Percentiles rank a stretch among this genome's conserved stretches.
phyloP scores from a whole-genome alignment of 1,140 invertebrate species.

The Copidosoma floridanum region DNA sequence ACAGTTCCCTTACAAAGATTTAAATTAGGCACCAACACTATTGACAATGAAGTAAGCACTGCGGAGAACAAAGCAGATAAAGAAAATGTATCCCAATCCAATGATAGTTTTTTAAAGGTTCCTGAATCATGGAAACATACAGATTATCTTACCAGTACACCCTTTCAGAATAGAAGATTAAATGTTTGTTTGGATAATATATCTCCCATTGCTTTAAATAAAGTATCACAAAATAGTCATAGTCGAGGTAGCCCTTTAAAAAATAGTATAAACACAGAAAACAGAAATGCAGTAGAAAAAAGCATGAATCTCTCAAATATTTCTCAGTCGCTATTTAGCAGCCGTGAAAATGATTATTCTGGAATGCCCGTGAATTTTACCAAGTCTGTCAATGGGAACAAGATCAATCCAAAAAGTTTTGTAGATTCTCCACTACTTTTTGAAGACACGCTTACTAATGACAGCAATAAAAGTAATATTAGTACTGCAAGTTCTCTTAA shows the following conservation, averaged over 20 bases:
- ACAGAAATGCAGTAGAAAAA: no score
- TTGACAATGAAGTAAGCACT: background rate
- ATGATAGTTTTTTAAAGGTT: background rate
- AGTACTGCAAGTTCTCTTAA: background rate
- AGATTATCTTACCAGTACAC: slow-evolving; percentile 16
- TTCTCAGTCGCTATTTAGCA: no score
- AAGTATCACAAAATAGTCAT: no score
- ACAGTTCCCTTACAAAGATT: background rate
- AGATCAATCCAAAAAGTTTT: no score
- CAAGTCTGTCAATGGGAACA: no score
- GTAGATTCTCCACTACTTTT: slow-evolving; percentile 12
- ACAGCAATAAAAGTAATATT: background rate
- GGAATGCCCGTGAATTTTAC: background rate
- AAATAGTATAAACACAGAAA: no score
- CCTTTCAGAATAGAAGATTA: background rate
- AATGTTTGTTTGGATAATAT: slow-evolving; percentile 7
- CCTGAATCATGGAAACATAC: background rate
- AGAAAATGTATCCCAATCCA: no score
- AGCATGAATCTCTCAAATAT: no score
- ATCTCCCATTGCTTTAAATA: slow-evolving; percentile 19
- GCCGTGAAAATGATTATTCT: background rate
- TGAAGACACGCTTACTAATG: background rate
- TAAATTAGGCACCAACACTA: no score
- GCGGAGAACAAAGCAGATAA: background rate
- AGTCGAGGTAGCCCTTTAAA: no score